Base-by-base conservation (phyloP, 64 coral and sea anemone species). In the Platygyra sinensis region DNA sequence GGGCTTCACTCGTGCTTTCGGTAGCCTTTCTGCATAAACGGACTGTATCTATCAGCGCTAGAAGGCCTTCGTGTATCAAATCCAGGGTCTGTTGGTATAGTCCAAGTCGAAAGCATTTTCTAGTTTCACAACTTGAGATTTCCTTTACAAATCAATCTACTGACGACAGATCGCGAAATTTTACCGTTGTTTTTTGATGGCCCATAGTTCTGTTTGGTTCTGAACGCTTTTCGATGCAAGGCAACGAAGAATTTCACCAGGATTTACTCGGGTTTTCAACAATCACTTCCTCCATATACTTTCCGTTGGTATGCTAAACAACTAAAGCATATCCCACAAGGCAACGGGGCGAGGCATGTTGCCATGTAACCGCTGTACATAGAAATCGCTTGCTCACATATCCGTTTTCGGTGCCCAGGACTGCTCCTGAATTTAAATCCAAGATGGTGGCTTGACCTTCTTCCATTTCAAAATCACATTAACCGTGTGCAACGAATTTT, bases 31-130 rank as follows among this genome's bases (percentile, higher is more conserved):
- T 39, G 36, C 82, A 46, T 51, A 60, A 28, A 32, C 60, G 80
- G 59, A 57, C 86, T 88, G 71, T 90, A 90, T 63, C 86, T 87
- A 52, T 93, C 72, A 8, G 84, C 86, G 78, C 88, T 93, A n/a
- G 81, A 42, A 12, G 94, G 77, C 60, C 97, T 89, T 90, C 91
- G 95, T 72, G 97, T 99, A 22, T 99, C 82, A 30, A 86, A 99
- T 14, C 97, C 97, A 64, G 97, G 97, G 33, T 99, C 97, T 30
- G 94, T 87, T 14, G 97, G 97, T 31, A 99, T 99, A 54, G 97
- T 99, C 97, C 97, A 93, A 46, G 94, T 91, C 90, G 91, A 91
- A 52, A 96, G 76, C 95, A 96, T 96, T 62, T 73, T 96, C 75
- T 20, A 51, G 22, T n/a, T 52, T 30, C 54, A 22, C 33, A 11